phyloP scores from a whole-genome alignment of 2,113 vertebrate species.

The Murina feae region DNA sequence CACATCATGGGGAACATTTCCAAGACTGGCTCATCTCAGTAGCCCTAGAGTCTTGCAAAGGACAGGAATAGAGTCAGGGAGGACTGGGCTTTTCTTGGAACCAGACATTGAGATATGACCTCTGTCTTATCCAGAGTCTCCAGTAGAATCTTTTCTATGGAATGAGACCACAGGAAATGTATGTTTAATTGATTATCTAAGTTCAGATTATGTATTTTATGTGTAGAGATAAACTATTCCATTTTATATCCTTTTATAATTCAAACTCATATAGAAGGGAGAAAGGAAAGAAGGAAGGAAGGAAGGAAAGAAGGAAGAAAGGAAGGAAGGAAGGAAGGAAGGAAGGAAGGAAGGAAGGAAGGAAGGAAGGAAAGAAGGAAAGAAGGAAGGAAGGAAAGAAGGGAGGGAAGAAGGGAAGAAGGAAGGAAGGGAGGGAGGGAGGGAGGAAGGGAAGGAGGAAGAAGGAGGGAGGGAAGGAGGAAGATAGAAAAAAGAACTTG shows the following conservation, averaged over 20 bases:
- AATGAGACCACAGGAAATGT: background rate
- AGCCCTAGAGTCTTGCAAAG: background rate
- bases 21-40: background rate
- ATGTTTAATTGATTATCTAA: background rate
- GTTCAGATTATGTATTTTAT: background rate
- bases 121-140: background rate
- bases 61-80: background rate
- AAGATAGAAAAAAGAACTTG: background rate
- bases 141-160: background rate
- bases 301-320: background rate
- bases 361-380: too few relatives aligned
- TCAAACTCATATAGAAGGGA: background rate
- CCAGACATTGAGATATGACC: too few relatives aligned
- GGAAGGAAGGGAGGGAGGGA: accelerated
- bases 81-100: background rate
- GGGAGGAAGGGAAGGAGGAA: accelerated
- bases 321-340: background rate
- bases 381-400: accelerated
- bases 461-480: accelerated
- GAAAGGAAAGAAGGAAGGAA: background rate
- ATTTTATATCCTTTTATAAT: background rate
- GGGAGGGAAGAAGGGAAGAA: too few relatives aligned
- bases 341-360: accelerated
- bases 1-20: background rate
- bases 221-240: background rate